These are phyloP conservation scores for Cylindroiulus punctatus DNA, from an alignment of 2,888 invertebrate genomes.

Conservation along the genomic window DNA sequence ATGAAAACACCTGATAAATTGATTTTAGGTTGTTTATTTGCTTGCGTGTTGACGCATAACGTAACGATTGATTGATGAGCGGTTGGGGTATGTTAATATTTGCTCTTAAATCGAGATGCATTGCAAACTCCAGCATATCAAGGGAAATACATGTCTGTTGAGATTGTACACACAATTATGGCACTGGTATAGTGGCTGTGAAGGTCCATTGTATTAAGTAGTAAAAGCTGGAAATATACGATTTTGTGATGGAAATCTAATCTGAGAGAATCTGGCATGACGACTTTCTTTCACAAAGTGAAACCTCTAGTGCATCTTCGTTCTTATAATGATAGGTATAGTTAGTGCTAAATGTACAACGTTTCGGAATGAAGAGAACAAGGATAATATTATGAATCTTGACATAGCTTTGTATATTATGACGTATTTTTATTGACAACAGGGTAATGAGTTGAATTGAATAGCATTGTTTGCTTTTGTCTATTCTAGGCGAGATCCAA, in stretches of 20 bases:
- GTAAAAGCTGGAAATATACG: background rate
- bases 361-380: too few relatives aligned
- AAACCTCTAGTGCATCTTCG: too few relatives aligned
- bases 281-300: too few relatives aligned
- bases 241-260: background rate
- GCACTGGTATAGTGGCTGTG: background rate
- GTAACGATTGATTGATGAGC: constrained; percentile 25
- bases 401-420: too few relatives aligned
- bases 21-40: constrained; percentile 24
- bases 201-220: background rate
- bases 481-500: too few relatives aligned
- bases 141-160: background rate
- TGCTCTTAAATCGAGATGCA: constrained; percentile 32
- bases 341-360: too few relatives aligned
- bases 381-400: too few relatives aligned
- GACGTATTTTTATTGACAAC: too few relatives aligned
- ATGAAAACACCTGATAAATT: background rate
- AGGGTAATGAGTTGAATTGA: too few relatives aligned
- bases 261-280: too few relatives aligned
- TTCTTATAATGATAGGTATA: too few relatives aligned
- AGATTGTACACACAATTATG: background rate
- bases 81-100: constrained; percentile 23
- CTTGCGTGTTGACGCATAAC: constrained; percentile 23
- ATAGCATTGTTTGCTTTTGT: too few relatives aligned
- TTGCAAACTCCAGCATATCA: background rate